Evolutionary conservation across 1,140 invertebrate genomes (phyloP), one percentile per base, ranked within the genome.

Genomic region (Drosophila saltans): DNA sequence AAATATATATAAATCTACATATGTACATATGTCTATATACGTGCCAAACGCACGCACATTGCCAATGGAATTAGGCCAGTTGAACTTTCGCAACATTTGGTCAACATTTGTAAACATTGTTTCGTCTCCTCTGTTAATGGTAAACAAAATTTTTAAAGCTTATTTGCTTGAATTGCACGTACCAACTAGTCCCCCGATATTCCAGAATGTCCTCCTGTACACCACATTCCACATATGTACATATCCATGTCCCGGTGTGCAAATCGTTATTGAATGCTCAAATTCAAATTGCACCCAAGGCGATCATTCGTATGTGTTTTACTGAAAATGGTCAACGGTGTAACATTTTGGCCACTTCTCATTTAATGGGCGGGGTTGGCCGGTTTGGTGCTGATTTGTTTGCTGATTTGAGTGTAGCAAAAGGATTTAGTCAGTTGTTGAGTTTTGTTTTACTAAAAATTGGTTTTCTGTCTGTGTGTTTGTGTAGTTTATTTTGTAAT

Each of bases 181-280:
- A 58, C 59, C 30, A 26, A 52, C 7, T 10, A 52, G 8, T 40
- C 45, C 9, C 45, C 45, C 45, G 10, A 8, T 40, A 21, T 10
- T 21, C 45, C 7, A 24, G 21, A 8, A 9, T 24, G 5, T 52
- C 21, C 45, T 24, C 40, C n/a, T 5, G 6, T 36, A 4, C 6
- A 36, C 48, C 30, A 24, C 43, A 9, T 39, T 61, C 60, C 57
- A 64, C 72, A 39, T 56, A n/a, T n/a, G n/a, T n/a, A 40, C 71
- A 60, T 16, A 65, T 63, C 70, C 57, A 11, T 63, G 70, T 62
- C 39, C 57, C 72, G 63, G 86, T 83, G 68, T 80, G 76, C 77
- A 80, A 88, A 88, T 89, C 84, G 77, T 88, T 83, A 88, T 88
- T 88, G 83, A 83, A 88, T 81, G 81, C 84, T 79, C 74, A 78